These are phyloP conservation scores for Galerucella pusilla DNA, from an alignment of 2,888 invertebrate species.

Conservation along the genomic window DNA sequence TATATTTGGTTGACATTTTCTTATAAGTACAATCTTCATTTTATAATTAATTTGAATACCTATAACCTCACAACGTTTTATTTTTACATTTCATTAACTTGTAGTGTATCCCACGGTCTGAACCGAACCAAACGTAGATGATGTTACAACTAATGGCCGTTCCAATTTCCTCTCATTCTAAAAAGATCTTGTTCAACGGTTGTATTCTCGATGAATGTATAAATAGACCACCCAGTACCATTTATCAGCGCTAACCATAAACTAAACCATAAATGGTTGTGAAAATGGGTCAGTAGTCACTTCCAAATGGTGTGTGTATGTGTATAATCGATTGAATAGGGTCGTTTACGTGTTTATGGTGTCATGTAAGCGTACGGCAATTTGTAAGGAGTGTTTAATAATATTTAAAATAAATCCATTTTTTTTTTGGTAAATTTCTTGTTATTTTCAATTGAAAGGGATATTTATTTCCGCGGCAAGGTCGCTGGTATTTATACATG, in stretches of 20 bases:
- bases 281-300: conserved; percentile 45
- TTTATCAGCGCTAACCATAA: conserved; percentile 33
- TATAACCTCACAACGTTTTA: conserved; percentile 25
- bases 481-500: too few relatives aligned
- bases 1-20: conserved; percentile 10
- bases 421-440: too few relatives aligned
- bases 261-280: conserved; percentile 40
- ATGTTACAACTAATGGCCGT: conserved; percentile 31
- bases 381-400: conserved; percentile 3
- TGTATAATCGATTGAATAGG: conserved; percentile 13
- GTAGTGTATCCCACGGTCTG: conserved; percentile 25
- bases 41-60: conserved; percentile 27
- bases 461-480: too few relatives aligned
- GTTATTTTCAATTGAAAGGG: too few relatives aligned
- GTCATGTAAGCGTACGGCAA: background rate
- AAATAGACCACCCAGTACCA: conserved; percentile 44
- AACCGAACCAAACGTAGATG: conserved; percentile 24
- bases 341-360: background rate
- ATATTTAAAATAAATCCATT: too few relatives aligned
- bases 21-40: conserved; percentile 14
- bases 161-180: conserved; percentile 28
- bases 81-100: conserved; percentile 26
- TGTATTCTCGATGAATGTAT: conserved; percentile 29
- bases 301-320: conserved; percentile 15
- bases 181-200: conserved; percentile 25